phyloP scores from a whole-genome alignment of 2,797 vertebrate species.

The Mus minutoides region DNA sequence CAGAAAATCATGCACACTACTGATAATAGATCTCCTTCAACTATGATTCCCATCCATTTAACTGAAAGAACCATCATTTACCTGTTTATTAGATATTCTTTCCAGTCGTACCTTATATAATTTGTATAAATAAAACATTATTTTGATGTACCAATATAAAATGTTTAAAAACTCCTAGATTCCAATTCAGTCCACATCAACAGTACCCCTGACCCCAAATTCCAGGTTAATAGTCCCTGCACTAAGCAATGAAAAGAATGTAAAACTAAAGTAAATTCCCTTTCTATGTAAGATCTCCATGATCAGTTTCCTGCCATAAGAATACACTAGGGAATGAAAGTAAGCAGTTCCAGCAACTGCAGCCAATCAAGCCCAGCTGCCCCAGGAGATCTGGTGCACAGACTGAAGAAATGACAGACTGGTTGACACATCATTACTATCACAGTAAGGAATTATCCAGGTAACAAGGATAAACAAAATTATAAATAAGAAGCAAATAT shows the following conservation, averaged over 20 bases:
- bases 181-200: neutral
- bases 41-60: neutral
- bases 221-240: neutral
- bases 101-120: neutral
- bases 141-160: slow-evolving; percentile 33
- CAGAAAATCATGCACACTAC: neutral
- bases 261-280: neutral
- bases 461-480: neutral
- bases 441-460: neutral
- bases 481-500: neutral
- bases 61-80: neutral
- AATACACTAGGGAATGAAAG: neutral
- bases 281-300: slow-evolving; percentile 29
- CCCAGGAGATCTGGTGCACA: neutral
- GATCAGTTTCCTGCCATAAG: slow-evolving; percentile 14
- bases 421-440: neutral
- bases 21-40: neutral
- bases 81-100: neutral
- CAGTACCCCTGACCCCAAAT: neutral
- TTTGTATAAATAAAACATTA: neutral
- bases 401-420: neutral
- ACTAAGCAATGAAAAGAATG: neutral
- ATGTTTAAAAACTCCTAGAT: neutral
- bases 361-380: neutral
- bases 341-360: neutral